Evolutionary conservation across 2,113 vertebrate genomes (phyloP).

Genomic region (Tautogolabrus adspersus): DNA sequence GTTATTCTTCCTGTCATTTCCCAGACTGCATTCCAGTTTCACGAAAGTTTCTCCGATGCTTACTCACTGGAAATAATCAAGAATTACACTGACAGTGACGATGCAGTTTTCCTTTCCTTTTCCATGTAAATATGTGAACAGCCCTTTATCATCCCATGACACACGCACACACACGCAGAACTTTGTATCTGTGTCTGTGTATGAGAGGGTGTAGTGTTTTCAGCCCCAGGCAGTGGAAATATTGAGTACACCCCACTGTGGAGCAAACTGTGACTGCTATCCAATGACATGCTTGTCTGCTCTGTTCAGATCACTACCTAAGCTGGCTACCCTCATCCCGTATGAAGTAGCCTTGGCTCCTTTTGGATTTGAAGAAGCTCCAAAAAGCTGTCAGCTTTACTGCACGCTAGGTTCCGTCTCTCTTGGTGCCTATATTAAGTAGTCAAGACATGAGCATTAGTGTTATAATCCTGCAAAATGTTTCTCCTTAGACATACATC

Average conservation of each 20-base stretch:
- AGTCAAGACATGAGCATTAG: background rate
- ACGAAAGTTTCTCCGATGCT: slow-evolving; percentile 15
- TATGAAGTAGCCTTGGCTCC: slow-evolving; percentile 39
- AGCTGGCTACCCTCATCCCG: slow-evolving; percentile 49
- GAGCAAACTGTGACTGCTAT: slow-evolving; percentile 50
- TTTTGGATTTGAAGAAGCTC: slow-evolving; percentile 42
- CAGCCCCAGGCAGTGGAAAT: slow-evolving; percentile 37
- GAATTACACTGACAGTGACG: slow-evolving; percentile 26
- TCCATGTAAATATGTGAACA: background rate
- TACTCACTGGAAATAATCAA: slow-evolving; percentile 18
- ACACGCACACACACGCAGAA: background rate
- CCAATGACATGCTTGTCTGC: slow-evolving; percentile 66
- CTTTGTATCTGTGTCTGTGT: background rate
- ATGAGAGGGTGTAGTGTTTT: slow-evolving; percentile 13
- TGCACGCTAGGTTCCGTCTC: background rate
- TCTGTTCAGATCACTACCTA: slow-evolving; percentile 57
- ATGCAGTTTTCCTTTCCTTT: background rate
- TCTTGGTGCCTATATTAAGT: slow-evolving; percentile 26
- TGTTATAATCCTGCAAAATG: background rate
- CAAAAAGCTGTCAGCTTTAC: slow-evolving; percentile 35
- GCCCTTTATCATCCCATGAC: background rate
- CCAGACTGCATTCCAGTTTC: background rate
- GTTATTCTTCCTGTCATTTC: slow-evolving; percentile 39
- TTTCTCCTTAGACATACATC: background rate
- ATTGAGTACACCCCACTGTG: slow-evolving; percentile 35